A percentile compares a stretch with the other conserved stretches of the same genome.
These are phyloP conservation scores for Melipona bicolor DNA, from an alignment of 2,888 invertebrate genomes.

Conservation along the genomic window DNA sequence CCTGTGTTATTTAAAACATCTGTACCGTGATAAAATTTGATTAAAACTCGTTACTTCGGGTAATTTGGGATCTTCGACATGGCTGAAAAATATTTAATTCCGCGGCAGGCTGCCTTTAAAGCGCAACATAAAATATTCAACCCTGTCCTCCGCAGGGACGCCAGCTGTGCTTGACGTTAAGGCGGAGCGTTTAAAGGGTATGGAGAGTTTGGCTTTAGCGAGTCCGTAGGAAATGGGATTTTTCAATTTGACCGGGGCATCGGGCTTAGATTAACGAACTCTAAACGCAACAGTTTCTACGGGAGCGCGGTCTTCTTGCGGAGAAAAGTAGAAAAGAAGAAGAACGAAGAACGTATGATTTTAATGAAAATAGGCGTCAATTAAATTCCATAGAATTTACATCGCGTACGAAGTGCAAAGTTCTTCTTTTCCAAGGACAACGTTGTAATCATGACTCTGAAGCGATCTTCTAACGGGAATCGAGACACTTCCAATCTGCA, in stretches of 20 bases:
- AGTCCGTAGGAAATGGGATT: slow-evolving; percentile 50
- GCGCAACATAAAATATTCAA: slow-evolving; percentile 67
- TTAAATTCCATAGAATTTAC: background rate
- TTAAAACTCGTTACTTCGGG: slow-evolving; percentile 5
- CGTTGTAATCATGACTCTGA: background rate
- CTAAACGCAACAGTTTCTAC: background rate
- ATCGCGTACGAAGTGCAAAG: background rate
- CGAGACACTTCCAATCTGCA: slow-evolving; percentile 34
- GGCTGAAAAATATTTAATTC: slow-evolving; percentile 58
- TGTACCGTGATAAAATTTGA: background rate
- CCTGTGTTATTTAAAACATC: too few relatives aligned
- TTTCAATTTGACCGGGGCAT: slow-evolving; percentile 40
- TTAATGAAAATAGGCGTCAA: background rate
- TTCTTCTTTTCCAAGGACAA: background rate
- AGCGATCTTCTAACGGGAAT: slow-evolving; percentile 19
- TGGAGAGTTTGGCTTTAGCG: slow-evolving; percentile 47
- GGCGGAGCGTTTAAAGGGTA: slow-evolving; percentile 64
- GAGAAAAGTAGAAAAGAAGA: background rate
- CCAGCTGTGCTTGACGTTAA: slow-evolving; percentile 66
- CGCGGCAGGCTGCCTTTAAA: slow-evolving; percentile 54
- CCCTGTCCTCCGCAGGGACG: slow-evolving; percentile 59
- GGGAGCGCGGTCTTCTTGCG: background rate
- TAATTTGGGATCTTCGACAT: slow-evolving; percentile 44
- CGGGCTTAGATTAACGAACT: slow-evolving; percentile 14
- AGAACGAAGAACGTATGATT: background rate